Evolutionary conservation across 2,888 invertebrate species (phyloP).

Genomic region (Synergus umbraculus): DNA sequence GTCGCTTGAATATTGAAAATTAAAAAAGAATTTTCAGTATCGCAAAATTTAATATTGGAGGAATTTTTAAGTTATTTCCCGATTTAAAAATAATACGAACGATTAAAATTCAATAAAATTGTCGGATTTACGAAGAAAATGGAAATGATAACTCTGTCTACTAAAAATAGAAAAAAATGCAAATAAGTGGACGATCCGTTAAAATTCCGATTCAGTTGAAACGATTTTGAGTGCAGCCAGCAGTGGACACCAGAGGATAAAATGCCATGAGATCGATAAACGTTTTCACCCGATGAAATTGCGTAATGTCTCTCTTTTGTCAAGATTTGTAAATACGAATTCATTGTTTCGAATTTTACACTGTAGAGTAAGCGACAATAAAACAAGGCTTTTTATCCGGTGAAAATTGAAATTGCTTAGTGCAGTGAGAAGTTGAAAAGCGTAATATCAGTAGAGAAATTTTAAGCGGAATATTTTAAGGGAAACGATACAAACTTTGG

Average conservation of each 20-base stretch:
- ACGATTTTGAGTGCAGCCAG: constrained; percentile 7
- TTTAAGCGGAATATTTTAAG: not conserved
- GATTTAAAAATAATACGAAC: too few species aligned
- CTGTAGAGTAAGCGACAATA: constrained; percentile 10
- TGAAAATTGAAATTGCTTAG: constrained; percentile 13
- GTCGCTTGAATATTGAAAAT: not conserved
- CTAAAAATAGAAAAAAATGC: not conserved
- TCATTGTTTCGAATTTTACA: constrained; percentile 29
- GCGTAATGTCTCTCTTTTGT: constrained; percentile 29
- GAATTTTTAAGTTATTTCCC: too few species aligned
- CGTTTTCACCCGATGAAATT: constrained; percentile 11
- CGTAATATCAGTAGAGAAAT: not conserved
- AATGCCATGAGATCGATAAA: constrained; percentile 3
- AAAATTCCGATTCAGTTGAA: constrained; percentile 21
- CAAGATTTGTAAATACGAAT: constrained; percentile 29
- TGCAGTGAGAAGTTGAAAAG: not conserved
- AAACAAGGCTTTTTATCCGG: constrained; percentile 1
- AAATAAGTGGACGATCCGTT: not conserved
- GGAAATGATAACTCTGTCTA: not conserved
- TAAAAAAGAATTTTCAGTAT: too few species aligned
- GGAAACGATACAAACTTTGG: not conserved
- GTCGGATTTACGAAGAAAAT: not conserved
- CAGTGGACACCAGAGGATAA: not conserved
- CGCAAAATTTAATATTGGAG: not conserved
- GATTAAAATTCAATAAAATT: not conserved